Conservation (phyloP, 2,888 invertebrate species). For the Mystacides longicornis region DNA sequence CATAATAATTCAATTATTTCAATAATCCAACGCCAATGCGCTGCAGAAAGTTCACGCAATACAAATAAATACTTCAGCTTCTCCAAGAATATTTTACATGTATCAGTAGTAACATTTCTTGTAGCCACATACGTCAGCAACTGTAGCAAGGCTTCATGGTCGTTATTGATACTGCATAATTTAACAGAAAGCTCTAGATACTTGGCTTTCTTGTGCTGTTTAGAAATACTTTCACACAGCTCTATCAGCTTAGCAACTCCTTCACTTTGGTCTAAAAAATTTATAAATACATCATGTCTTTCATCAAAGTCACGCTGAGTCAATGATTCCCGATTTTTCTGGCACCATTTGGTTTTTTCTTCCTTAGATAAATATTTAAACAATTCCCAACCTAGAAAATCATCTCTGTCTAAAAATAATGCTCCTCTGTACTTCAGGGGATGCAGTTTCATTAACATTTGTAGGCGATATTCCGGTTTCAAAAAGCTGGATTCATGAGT, state of each 20-base stretch:
- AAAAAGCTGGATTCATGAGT: conserved; percentile 3
- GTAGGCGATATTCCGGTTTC: conserved; percentile 4
- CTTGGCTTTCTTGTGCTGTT: conserved; percentile 18
- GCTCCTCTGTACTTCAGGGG: conserved; percentile 14
- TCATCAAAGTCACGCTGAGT: neutral
- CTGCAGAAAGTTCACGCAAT: conserved; percentile 26
- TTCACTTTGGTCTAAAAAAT: conserved; percentile 8
- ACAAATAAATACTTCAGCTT: conserved; percentile 26
- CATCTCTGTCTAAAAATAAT: conserved; percentile 5
- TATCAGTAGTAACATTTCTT: conserved; percentile 30
- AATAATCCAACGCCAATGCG: conserved; percentile 30
- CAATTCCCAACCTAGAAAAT: conserved; percentile 10
- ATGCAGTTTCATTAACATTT: conserved; percentile 18
- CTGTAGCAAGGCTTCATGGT: conserved; percentile 28
- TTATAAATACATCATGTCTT: conserved; percentile 17
- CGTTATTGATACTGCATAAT: conserved; percentile 32
- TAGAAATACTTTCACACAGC: conserved; percentile 14
- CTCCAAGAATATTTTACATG: conserved; percentile 24
- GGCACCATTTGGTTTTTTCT: conserved; percentile 13
- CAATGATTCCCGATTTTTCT: no score
- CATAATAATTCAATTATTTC: conserved; percentile 27
- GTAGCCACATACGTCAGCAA: conserved; percentile 29
- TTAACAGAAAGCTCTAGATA: conserved; percentile 30
- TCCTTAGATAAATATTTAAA: conserved; percentile 8
- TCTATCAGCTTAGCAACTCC: conserved; percentile 15